Percentiles rank a stretch among this genome's conserved stretches.
Conservation (phyloP, 2,888 invertebrate genomes). For the Drosophila lutescens region DNA sequence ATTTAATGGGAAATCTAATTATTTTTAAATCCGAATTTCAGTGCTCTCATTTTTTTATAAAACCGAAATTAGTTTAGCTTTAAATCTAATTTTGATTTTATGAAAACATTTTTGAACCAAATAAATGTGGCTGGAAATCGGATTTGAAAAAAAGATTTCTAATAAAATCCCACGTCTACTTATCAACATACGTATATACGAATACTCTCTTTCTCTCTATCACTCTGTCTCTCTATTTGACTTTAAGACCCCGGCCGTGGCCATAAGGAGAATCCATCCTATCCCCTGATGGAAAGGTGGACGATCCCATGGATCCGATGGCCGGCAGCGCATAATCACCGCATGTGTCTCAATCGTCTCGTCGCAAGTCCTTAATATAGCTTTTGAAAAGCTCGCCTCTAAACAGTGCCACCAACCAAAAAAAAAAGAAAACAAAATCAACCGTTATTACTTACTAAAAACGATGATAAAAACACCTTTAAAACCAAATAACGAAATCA, state of each 20-base stretch:
- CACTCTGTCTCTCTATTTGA: slow-evolving; percentile 56
- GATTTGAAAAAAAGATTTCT: no score
- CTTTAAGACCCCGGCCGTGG: slow-evolving; percentile 65
- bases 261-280: slow-evolving; percentile 29
- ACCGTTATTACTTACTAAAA: slow-evolving; percentile 46
- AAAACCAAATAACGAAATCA: slow-evolving; percentile 6
- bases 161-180: slow-evolving; percentile 11
- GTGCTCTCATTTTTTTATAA: no score
- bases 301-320: slow-evolving; percentile 30
- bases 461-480: slow-evolving; percentile 21
- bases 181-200: slow-evolving; percentile 53
- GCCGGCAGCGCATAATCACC: slow-evolving; percentile 74
- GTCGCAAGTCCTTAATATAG: slow-evolving; percentile 77
- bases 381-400: slow-evolving; percentile 81
- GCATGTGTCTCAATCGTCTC: slow-evolving; percentile 76
- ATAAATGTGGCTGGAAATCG: no score
- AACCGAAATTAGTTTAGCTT: no score
- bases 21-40: no score
- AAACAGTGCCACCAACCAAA: slow-evolving; percentile 72
- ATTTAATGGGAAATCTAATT: no score
- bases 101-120: no score
- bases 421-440: slow-evolving; percentile 29
- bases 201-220: slow-evolving; percentile 45
- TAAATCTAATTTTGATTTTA: no score
- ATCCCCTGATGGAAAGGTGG: not conserved